Base-by-base conservation (phyloP, 2,797 vertebrate genomes). In the Emydoidea blandingii region DNA sequence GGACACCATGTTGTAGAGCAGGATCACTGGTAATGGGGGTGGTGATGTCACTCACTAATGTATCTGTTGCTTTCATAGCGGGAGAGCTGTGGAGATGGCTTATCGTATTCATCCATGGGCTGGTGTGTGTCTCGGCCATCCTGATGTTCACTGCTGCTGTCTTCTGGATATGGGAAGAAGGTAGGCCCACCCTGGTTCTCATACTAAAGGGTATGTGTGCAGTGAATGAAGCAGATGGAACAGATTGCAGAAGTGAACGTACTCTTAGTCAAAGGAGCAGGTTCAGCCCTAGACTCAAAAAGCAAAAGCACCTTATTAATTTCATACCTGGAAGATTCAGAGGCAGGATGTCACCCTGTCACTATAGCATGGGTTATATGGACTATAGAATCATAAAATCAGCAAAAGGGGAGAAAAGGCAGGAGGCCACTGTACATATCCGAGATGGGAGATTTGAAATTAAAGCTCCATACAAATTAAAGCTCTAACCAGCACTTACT, bases 201-300 rank as follows among this genome's bases (percentile, higher is more conserved):
- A 2, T 19, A 37, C 11, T 72, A 21, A 72, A 37, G n/a, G n/a
- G 19, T 21, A 2, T 21, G 6, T 0, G 3, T 21, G 65, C 65
- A 72, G 65, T 72, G n/a, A 72, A 72, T 23, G n/a, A 72, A 37
- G 65, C n/a, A 72, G 34, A 72, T 10, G 8, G n/a, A 37, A 72
- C 65, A 72, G n/a, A 23, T 5, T 72, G 19, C 19, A 41, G 65
- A 72, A 72, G 15, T 47, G 44, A 47, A 72, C 5, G 2, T 21
- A 23, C 19, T 72, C 5, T 5, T 5, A 37, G 8, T 37, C n/a
- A 37, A 72, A 72, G 19, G 16, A 41, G 7, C 21, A 72, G 41
- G 14, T 76, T 15, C 12, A 76, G 41, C 41, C 9, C 65, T 41
- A 72, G 65, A 37, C n/a, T 23, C n/a, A 37, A 72, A n/a, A 65